phyloP scores from a whole-genome alignment of 1,140 invertebrate species.

The Cyphomyrmex costatus region DNA sequence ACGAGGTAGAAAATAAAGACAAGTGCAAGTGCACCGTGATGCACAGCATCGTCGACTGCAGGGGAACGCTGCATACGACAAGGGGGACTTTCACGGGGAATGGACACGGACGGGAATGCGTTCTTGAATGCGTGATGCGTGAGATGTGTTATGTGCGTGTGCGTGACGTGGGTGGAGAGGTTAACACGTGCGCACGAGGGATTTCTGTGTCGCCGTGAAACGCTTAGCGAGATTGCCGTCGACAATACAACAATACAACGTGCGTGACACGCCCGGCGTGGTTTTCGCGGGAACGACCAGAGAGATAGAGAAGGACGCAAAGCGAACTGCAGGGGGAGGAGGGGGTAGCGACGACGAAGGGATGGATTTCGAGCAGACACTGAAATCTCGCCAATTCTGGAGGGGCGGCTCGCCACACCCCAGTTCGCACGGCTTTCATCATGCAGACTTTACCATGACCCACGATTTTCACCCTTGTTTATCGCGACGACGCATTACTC shows the following conservation, averaged over 20 bases:
- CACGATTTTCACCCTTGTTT: constrained; percentile 56
- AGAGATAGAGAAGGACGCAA: constrained; percentile 53
- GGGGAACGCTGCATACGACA: constrained; percentile 62
- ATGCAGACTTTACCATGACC: constrained; percentile 28
- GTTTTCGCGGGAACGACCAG: constrained; percentile 71
- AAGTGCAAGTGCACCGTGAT: constrained; percentile 60
- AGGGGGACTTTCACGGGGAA: constrained; percentile 61
- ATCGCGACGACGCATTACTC: neutral
- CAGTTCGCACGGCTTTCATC: constrained; percentile 61
- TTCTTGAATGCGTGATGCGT: constrained; percentile 70
- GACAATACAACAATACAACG: constrained; percentile 86
- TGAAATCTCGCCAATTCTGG: constrained; percentile 87
- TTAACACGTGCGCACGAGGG: constrained; percentile 79
- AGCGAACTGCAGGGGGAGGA: constrained; percentile 60
- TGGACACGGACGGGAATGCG: constrained; percentile 51
- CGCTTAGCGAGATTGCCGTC: constrained; percentile 87
- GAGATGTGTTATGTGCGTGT: constrained; percentile 64
- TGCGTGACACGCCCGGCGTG: constrained; percentile 86
- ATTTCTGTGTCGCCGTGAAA: constrained; percentile 82
- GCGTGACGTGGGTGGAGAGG: constrained; percentile 84
- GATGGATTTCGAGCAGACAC: constrained; percentile 81
- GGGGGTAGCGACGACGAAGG: constrained; percentile 62
- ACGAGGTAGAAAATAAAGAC: constrained; percentile 34
- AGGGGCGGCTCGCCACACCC: constrained; percentile 77
- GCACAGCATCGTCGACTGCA: constrained; percentile 49